phyloP scores from a whole-genome alignment of 2,797 vertebrate genomes.

The Chiloscyllium punctatum region DNA sequence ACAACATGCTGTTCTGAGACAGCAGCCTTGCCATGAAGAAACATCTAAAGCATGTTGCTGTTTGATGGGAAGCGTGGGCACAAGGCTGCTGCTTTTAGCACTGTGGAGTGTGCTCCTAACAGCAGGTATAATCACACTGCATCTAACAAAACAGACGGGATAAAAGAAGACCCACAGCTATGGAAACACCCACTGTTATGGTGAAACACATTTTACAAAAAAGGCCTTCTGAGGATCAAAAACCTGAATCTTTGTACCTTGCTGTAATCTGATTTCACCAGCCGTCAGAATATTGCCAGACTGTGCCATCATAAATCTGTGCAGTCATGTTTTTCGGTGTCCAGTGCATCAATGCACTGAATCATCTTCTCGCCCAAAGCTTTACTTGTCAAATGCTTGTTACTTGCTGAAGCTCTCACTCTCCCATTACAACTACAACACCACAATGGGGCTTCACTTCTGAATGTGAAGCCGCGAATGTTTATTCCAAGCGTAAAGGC shows the following conservation, averaged over 20 bases:
- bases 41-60: neutral
- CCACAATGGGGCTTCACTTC: neutral
- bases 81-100: neutral
- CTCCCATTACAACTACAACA: neutral
- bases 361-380: no score
- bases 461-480: neutral
- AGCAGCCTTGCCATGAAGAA: neutral
- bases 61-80: neutral
- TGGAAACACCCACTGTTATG: neutral
- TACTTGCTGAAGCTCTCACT: neutral
- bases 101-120: neutral
- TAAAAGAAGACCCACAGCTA: neutral
- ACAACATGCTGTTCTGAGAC: neutral
- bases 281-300: neutral
- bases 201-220: neutral
- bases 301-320: neutral
- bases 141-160: neutral
- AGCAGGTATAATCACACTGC: slow-evolving; percentile 28
- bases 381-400: neutral
- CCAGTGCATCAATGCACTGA: neutral
- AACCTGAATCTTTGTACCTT: no score
- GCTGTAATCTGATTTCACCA: neutral
- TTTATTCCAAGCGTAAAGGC: neutral
- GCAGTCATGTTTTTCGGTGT: neutral
- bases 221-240: neutral